A percentile compares a stretch with the other conserved stretches of the same genome.
phyloP scores from a whole-genome alignment of 2,113 vertebrate genomes.

The Takifugu flavidus region DNA sequence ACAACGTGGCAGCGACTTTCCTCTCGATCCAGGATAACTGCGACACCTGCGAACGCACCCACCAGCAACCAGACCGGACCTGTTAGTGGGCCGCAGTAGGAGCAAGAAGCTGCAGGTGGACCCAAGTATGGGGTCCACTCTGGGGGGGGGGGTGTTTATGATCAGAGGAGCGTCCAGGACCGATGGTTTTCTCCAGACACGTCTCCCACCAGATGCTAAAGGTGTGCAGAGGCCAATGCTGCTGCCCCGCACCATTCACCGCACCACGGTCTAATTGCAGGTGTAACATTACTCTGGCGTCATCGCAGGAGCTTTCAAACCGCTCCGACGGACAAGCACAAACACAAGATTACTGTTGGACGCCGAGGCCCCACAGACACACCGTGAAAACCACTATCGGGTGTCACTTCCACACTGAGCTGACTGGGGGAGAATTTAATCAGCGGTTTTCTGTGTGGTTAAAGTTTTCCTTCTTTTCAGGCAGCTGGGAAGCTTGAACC shows the following conservation, averaged over 20 bases:
- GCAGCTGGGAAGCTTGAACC: constrained; percentile 9
- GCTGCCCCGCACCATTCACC: constrained; percentile 37
- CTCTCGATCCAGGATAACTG: constrained; percentile 94
- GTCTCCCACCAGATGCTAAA: constrained; percentile 30
- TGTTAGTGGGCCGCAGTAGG: too few relatives aligned
- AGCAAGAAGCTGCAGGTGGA: too few relatives aligned
- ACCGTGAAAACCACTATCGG: constrained; percentile 40
- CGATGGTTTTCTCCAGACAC: not conserved
- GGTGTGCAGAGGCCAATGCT: constrained; percentile 37
- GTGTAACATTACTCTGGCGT: constrained; percentile 54
- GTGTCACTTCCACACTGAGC: constrained; percentile 19
- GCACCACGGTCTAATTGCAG: constrained; percentile 49
- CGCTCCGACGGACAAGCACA: constrained; percentile 33
- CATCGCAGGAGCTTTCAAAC: constrained; percentile 44
- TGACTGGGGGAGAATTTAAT: constrained; percentile 4
- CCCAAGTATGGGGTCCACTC: too few relatives aligned
- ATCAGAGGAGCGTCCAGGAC: not conserved
- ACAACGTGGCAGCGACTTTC: constrained; percentile 89
- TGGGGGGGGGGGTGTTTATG: not conserved
- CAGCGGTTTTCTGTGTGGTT: constrained; percentile 7
- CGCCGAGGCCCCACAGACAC: constrained; percentile 11
- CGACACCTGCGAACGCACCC: constrained; percentile 75
- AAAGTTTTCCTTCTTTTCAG: constrained; percentile 26
- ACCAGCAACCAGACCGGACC: not conserved
- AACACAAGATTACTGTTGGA: constrained; percentile 58